Evolutionary conservation across 2,113 vertebrate genomes (phyloP), one percentile per base, ranked within the genome.

Genomic region (Pteropus alecto): DNA sequence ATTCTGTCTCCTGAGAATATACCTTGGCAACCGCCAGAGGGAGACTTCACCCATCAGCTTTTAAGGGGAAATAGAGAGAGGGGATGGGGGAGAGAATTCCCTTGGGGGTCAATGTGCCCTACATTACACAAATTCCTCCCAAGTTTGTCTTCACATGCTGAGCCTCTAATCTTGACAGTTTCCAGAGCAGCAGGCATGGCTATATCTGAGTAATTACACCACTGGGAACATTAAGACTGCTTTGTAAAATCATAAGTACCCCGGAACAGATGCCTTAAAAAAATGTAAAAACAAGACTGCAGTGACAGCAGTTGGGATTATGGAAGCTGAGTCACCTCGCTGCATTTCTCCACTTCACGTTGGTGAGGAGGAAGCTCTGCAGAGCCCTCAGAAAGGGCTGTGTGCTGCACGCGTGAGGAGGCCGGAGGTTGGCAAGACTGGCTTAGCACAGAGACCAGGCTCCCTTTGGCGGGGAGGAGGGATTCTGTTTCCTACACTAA

Each of bases 11-110:
- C 19, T 4, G 3, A 18, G 65, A 41, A 11, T 10, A 14, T 24
- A 70, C 8, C 30, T 24, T 26, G 2, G 90, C 12, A 30, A 67
- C 83, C 87, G 2, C 87, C 71, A 97, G 96, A 87, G 94, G 96
- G 87, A 60, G 87, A 79, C 41, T 1, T 38, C 13, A 7, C 65
- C 35, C 18, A 2, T 43, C 22, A 2, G n/a, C 22, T 13, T 21
- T 38, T 2, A 4, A 51, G 48, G 48, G 13, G 13, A 51, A 51
- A 51, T 46, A 48, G 46, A 48, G 46, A 48, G 12, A 48, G 46
- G 13, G 46, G 38, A 38, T 38, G 38, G 38, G 9, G 5, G 1
- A 9, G 15, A 22, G 6, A 10, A 13, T 8, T 60, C 26, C 89
- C 68, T 21, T 5, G 60, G 58, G 28, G 74, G 58, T 16, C 3